Evolutionary conservation across 2,888 invertebrate genomes (phyloP).

Genomic region (Molorchus minor): DNA sequence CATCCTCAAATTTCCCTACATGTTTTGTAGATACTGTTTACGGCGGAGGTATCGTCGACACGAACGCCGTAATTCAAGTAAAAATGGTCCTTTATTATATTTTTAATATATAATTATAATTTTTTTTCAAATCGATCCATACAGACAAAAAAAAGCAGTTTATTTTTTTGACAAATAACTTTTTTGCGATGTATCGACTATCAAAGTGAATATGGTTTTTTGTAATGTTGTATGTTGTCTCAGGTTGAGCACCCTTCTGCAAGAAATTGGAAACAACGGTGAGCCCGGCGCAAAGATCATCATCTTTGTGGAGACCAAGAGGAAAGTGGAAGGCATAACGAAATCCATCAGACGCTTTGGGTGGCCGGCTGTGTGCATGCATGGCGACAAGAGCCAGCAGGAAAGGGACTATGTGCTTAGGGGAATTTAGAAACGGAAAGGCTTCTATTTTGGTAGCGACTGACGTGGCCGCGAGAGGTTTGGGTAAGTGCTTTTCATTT

Average conservation of each 20-base stretch:
- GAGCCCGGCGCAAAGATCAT: slow-evolving; percentile 89
- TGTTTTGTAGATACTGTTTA: too few relatives aligned
- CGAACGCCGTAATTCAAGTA: too few relatives aligned
- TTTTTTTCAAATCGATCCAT: too few relatives aligned
- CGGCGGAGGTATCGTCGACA: too few relatives aligned
- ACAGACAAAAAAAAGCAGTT: too few relatives aligned
- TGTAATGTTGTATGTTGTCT: neutral
- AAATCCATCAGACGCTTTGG: slow-evolving; percentile 78
- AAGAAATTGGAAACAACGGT: slow-evolving; percentile 79
- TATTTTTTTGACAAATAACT: too few relatives aligned
- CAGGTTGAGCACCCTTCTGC: slow-evolving; percentile 75
- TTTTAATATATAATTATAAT: too few relatives aligned
- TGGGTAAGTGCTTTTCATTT: slow-evolving; percentile 73
- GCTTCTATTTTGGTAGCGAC: slow-evolving; percentile 93
- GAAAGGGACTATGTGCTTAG: slow-evolving; percentile 91
- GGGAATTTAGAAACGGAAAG: slow-evolving; percentile 87
- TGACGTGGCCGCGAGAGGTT: slow-evolving; percentile 95
- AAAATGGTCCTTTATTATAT: too few relatives aligned
- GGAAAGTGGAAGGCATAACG: slow-evolving; percentile 81
- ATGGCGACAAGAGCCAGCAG: slow-evolving; percentile 94
- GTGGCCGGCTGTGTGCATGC: slow-evolving; percentile 83
- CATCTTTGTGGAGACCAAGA: slow-evolving; percentile 95
- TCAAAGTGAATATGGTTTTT: too few relatives aligned
- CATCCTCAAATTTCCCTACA: slow-evolving; percentile 70
- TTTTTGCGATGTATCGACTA: too few relatives aligned